Evolutionary conservation across 2,797 vertebrate species (phyloP).

Genomic region (Hemitrygon akajei): DNA sequence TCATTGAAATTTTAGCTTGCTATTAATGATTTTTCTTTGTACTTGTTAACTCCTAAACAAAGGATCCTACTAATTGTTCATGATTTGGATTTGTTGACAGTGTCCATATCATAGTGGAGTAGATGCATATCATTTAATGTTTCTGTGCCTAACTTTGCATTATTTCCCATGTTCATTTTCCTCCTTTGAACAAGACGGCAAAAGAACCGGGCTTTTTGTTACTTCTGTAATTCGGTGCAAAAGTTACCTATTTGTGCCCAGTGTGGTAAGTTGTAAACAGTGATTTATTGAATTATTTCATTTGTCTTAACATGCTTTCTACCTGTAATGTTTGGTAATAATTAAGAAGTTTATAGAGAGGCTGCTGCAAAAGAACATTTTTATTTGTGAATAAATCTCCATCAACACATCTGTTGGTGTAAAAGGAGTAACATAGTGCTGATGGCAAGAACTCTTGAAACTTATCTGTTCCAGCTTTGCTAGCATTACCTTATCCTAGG

Average conservation of each 20-base stretch:
- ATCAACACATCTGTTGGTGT: background rate
- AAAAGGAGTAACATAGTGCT: background rate
- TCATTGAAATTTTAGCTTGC: background rate
- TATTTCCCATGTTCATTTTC: conserved; percentile 40
- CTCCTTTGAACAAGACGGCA: conserved; percentile 66
- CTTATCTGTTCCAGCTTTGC: background rate
- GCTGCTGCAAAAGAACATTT: background rate
- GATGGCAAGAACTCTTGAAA: background rate
- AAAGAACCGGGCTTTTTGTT: conserved; percentile 97
- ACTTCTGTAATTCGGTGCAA: conserved; percentile 88
- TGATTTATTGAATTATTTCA: background rate
- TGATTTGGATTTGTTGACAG: background rate
- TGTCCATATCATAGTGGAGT: background rate
- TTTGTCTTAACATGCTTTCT: background rate
- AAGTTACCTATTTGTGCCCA: conserved; percentile 92
- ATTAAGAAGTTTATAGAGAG: background rate
- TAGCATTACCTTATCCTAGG: background rate
- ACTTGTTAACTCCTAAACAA: background rate
- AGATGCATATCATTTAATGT: background rate
- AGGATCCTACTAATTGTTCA: background rate
- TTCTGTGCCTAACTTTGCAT: conserved; percentile 10
- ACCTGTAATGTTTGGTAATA: background rate
- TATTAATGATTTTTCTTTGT: background rate
- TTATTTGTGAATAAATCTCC: background rate
- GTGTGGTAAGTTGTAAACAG: conserved; percentile 77